phyloP scores from a whole-genome alignment of 2,113 vertebrate species.

The Sebastes fasciatus region DNA sequence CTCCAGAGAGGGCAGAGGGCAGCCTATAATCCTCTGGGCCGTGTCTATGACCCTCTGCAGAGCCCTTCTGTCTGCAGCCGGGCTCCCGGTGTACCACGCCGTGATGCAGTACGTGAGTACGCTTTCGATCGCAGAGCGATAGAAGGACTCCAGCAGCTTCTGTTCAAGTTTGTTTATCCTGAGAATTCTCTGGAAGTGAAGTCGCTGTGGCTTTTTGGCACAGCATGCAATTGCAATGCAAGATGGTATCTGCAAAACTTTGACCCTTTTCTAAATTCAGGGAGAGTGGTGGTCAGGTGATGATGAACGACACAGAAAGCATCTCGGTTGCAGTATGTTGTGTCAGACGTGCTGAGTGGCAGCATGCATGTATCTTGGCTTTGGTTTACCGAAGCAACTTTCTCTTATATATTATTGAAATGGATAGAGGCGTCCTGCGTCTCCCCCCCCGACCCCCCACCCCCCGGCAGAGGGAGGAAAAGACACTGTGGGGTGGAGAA shows the following conservation, averaged over 20 bases:
- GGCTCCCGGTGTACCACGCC: too few species aligned
- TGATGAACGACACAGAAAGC: neutral
- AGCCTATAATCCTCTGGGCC: too few species aligned
- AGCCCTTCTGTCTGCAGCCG: too few species aligned
- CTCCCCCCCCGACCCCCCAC: neutral
- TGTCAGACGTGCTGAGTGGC: neutral
- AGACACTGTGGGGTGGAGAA: conserved; percentile 46
- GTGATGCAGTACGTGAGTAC: too few species aligned
- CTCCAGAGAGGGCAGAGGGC: too few species aligned
- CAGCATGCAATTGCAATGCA: neutral
- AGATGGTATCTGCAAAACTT: neutral
- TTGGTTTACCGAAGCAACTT: conserved; percentile 7
- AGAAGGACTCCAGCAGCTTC: too few species aligned
- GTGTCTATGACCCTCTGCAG: too few species aligned
- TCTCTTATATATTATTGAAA: conserved; percentile 28
- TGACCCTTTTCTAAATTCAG: neutral
- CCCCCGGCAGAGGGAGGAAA: conserved; percentile 10
- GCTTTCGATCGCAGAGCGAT: too few species aligned
- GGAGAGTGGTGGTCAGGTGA: neutral
- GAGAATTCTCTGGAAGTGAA: too few species aligned
- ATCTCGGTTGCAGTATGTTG: neutral
- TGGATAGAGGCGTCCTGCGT: conserved; percentile 22
- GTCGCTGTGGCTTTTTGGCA: neutral
- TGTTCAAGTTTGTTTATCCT: too few species aligned
- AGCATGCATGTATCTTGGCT: neutral